Evolutionary conservation across 2,113 vertebrate genomes (phyloP), one percentile per base, ranked within the genome.

Genomic region (Osmerus mordax): DNA sequence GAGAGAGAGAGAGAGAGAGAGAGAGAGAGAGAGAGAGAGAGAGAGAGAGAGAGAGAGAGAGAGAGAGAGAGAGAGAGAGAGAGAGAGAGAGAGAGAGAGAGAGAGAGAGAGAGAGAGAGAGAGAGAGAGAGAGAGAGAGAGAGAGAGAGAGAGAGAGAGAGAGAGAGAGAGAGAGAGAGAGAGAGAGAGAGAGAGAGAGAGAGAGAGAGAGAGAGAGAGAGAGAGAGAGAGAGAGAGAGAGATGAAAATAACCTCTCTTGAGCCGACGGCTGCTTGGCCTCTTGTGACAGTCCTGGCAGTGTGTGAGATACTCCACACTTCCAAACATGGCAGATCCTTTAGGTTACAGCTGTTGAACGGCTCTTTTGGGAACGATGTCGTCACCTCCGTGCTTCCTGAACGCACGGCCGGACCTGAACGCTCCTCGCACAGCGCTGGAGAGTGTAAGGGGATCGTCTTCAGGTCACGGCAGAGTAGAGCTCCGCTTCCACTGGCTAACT

Each of bases 181-280:
- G 67, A 73, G 72, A 77, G 67, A 65, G 67, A 74, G 54, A 73
- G 21, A 75, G 61, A 71, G 65, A 71, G 70, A 7, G 67, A 51
- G n/a, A 47, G 15, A 65, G 62, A 21, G 41, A 16, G 28, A 25
- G 21, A 58, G 21, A 16, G 65, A 65, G 78, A 13, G 28, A 11
- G 4, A 53, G 14, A 60, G 55, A 73, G 65, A 16, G 4, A 77
- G 12, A 73, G 52, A 15, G 59, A 56, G 72, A 66, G 67, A 66
- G 83, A 79, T 87, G 77, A 87, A 88, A 90, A 87, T 88, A 90
- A 81, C 87, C 70, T 74, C 41, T 75, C 36, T 70, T 68, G 67
- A 78, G 75, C 64, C 69, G 67, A 74, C 19, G 69, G 77, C 80
- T 78, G 72, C 59, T 74, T 61, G 71, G 41, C 68, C 65, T 73